These are phyloP conservation scores for Astropecten irregularis DNA, from an alignment of 53 echinoderm and acorn worm genomes.

Conservation along the genomic window DNA sequence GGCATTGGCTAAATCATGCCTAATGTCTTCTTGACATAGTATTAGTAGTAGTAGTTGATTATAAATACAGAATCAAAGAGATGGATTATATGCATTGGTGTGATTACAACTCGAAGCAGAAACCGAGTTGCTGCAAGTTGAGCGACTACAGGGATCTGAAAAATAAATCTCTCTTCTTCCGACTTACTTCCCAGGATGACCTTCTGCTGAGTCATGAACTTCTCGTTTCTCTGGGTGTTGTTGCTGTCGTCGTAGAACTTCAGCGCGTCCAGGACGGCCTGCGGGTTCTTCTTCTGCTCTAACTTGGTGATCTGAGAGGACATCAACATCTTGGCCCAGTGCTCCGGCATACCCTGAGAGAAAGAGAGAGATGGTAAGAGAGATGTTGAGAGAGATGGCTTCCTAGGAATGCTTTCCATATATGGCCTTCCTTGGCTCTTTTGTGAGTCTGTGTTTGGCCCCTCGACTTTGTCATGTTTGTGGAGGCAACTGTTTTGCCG, in stretches of 20 bases:
- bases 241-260: conserved; percentile 95
- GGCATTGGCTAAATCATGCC: too few species aligned
- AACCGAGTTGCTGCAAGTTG: too few species aligned
- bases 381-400: too few species aligned
- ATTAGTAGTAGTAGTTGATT: too few species aligned
- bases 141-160: too few species aligned
- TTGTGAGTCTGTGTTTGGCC: not conserved
- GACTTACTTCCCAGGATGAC: conserved; percentile 67
- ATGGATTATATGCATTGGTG: too few species aligned
- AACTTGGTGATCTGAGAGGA: conserved; percentile 84
- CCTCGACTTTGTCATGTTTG: not conserved
- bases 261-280: conserved; percentile 94
- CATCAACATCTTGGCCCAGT: conserved; percentile 89
- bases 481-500: not conserved
- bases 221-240: conserved; percentile 65
- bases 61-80: too few species aligned
- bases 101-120: too few species aligned
- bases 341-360: conserved; percentile 97
- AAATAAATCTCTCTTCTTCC: too few species aligned
- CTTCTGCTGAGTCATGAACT: conserved; percentile 98
- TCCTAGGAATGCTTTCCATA: not conserved
- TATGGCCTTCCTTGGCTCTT: too few species aligned
- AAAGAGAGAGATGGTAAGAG: not conserved
- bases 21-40: too few species aligned
- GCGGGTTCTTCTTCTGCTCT: conserved; percentile 98